Percentiles rank a stretch among this genome's conserved stretches.
These are phyloP conservation scores for Schizopygopsis pylzovi DNA, from an alignment of 2,797 vertebrate species.

Conservation along the genomic window DNA sequence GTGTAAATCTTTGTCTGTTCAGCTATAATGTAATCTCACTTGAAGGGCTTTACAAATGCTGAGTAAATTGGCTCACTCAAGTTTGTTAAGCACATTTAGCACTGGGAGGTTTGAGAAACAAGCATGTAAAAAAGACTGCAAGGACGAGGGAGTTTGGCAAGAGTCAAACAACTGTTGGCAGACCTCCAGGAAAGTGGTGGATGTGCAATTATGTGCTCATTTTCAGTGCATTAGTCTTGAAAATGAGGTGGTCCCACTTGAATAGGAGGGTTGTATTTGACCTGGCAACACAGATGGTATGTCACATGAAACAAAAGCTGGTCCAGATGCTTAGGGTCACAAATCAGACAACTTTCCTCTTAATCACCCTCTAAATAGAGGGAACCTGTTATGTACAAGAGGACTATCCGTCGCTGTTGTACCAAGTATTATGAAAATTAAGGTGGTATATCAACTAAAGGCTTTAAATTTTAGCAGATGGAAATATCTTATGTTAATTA, in stretches of 20 bases:
- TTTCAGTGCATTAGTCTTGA: slow-evolving; percentile 45
- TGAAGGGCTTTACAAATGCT: slow-evolving; percentile 58
- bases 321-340: slow-evolving; percentile 41
- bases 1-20: slow-evolving; percentile 46
- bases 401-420: slow-evolving; percentile 3
- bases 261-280: slow-evolving; percentile 42
- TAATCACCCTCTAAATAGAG: slow-evolving; percentile 29
- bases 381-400: slow-evolving; percentile 10
- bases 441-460: neutral
- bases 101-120: slow-evolving; percentile 17
- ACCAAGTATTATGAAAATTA: neutral
- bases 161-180: slow-evolving; percentile 17
- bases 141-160: slow-evolving; percentile 30
- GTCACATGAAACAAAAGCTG: slow-evolving; percentile 1
- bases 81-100: slow-evolving; percentile 41
- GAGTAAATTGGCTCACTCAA: slow-evolving; percentile 56
- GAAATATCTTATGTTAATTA: neutral
- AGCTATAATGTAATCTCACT: slow-evolving; percentile 50
- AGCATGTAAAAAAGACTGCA: neutral
- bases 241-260: slow-evolving; percentile 44
- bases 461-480: slow-evolving; percentile 10
- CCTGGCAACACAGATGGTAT: slow-evolving; percentile 49
- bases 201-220: slow-evolving; percentile 21
- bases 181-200: slow-evolving; percentile 11
- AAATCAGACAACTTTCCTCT: slow-evolving; percentile 28